phyloP scores from a whole-genome alignment of 2,888 invertebrate species.

The Eristalinus sepulchralis region DNA sequence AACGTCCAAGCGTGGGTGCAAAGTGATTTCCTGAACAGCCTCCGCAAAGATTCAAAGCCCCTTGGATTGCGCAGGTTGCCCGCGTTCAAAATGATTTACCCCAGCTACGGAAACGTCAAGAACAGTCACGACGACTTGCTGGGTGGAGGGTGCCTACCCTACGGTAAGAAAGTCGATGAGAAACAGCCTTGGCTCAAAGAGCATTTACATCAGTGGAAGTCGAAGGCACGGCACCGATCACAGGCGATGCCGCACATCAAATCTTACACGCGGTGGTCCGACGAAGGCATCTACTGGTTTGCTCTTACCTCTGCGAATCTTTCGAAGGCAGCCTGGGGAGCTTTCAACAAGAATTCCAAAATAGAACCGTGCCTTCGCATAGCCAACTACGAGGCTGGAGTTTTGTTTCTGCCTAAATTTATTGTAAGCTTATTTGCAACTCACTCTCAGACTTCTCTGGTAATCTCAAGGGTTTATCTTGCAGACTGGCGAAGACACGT shows the following conservation, averaged over 20 bases:
- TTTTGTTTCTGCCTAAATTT: constrained; percentile 91
- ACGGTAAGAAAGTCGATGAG: constrained; percentile 87
- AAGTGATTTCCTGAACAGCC: constrained; percentile 86
- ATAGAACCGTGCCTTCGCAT: constrained; percentile 85
- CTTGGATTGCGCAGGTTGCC: constrained; percentile 83
- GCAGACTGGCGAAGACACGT: constrained; percentile 84
- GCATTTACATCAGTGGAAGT: constrained; percentile 92
- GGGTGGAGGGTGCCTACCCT: constrained; percentile 95
- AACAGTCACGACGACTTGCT: constrained; percentile 91
- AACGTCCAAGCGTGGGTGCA: constrained; percentile 88
- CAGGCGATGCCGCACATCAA: constrained; percentile 98
- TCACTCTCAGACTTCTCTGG: neutral
- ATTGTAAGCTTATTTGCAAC: constrained; percentile 84
- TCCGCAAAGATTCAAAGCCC: constrained; percentile 82
- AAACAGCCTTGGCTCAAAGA: constrained; percentile 92
- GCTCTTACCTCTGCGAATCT: constrained; percentile 96
- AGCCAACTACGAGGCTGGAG: constrained; percentile 95
- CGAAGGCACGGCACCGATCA: constrained; percentile 86
- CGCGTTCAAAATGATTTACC: constrained; percentile 86
- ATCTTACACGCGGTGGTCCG: constrained; percentile 89
- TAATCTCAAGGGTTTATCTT: constrained; percentile 60
- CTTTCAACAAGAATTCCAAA: constrained; percentile 83
- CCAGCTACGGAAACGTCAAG: constrained; percentile 91
- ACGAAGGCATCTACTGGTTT: constrained; percentile 87
- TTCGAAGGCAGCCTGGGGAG: constrained; percentile 99